Conservation (phyloP, 2,888 invertebrate species). For the Xylocampa areola region DNA sequence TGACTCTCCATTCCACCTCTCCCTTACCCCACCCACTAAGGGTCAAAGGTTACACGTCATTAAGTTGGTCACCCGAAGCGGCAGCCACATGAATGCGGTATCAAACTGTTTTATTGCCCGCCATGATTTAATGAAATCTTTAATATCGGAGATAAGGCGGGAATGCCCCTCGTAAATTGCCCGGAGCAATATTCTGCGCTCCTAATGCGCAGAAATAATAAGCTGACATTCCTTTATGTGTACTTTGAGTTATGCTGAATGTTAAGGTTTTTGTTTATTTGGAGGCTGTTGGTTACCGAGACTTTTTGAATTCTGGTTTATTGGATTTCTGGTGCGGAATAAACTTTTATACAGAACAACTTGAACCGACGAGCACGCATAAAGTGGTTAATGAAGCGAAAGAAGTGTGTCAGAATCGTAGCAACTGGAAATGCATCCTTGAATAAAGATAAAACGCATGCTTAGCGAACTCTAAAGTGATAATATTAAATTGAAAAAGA, state of each 20-base stretch:
- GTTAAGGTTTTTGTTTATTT: slow-evolving; percentile 49
- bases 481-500: no score
- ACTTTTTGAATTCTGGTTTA: slow-evolving; percentile 13
- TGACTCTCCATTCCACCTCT: background rate
- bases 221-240: slow-evolving; percentile 45
- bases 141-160: slow-evolving; percentile 86
- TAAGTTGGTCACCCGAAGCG: slow-evolving; percentile 84
- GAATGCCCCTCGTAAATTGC: slow-evolving; percentile 80
- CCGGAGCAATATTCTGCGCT: slow-evolving; percentile 74
- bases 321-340: slow-evolving; percentile 1
- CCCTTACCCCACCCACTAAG: slow-evolving; percentile 59
- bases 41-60: slow-evolving; percentile 83
- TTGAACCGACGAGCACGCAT: no score
- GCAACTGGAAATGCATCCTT: no score
- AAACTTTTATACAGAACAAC: no score
- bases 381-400: no score
- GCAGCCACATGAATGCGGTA: slow-evolving; percentile 80
- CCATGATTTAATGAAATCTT: slow-evolving; percentile 89
- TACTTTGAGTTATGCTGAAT: slow-evolving; percentile 55
- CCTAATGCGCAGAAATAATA: slow-evolving; percentile 68
- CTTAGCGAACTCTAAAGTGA: no score
- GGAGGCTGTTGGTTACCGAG: no score
- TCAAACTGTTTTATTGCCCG: slow-evolving; percentile 89
- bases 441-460: no score
- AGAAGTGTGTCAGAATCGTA: no score